Base-by-base conservation (phyloP, 2,888 invertebrate genomes). In the Agrochola circellaris region DNA sequence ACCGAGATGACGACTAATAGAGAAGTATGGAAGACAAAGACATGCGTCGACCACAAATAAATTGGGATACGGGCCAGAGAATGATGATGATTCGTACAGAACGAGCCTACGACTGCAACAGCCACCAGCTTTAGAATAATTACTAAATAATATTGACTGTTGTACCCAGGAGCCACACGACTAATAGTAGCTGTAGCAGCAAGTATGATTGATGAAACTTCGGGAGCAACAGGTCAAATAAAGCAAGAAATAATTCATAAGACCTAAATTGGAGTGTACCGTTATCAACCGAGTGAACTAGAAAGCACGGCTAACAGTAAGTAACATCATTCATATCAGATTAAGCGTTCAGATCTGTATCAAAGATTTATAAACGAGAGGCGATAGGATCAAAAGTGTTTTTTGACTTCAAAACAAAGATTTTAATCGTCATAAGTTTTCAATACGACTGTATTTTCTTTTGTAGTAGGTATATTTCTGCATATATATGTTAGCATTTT, bases 201-300 rank as follows among this genome's bases (percentile, higher is more conserved):
- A 71, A 71, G 66, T 70, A 76, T 81, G 81, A 81, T 81, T 76
- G 81, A 70, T 82, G 71, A 51, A 64, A 65, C 68, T 60, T 62
- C 9, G 17, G 38, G 62, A 72, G 42, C 64, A 45, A 42, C 48
- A 77, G 81, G 75, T 79, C 75, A 66, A 70, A 74, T 58, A 30
- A 65, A 56, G 30, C 75, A 79, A 75, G 51, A 74, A 74, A 78
- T 77, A 76, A 71, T 75, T 72, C 79, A 79, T 75, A 58, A 69
- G 20, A 66, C 68, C 67, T 75, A 80, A 68, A 73, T 79, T 79
- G 67, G 42, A 77, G 76, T 70, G 73, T 82, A 80, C 83, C 80
- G 85, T 83, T 80, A 82, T 42, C 51, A 75, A 65, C 82, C 84
- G 74, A 84, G 62, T 84, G 84, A 75, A 78, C 83, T 86, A 85